Percentiles rank a stretch among this genome's conserved stretches.
Conservation (phyloP, 2,888 invertebrate genomes). For the Conistra vaccinii region DNA sequence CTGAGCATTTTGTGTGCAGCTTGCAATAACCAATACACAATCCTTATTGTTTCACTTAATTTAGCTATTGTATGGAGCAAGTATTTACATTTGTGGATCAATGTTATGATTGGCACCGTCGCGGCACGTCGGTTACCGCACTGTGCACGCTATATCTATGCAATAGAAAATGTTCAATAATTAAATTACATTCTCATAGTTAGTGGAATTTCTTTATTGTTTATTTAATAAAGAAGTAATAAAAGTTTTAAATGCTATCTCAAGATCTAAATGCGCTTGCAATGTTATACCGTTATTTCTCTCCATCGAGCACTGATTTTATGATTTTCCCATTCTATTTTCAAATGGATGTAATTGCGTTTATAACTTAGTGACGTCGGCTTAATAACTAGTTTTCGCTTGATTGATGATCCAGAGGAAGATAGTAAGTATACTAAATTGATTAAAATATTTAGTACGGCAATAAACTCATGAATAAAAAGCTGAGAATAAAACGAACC, state of each 20-base stretch:
- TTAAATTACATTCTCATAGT: constrained; percentile 62
- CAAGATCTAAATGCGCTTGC: constrained; percentile 56
- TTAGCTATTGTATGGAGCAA: constrained; percentile 87
- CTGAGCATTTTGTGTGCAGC: constrained; percentile 84
- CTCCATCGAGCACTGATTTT: constrained; percentile 60
- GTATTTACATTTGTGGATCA: constrained; percentile 86
- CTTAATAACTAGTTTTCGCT: constrained; percentile 81
- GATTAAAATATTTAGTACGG: constrained; percentile 84
- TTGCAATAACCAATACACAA: constrained; percentile 87
- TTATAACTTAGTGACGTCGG: constrained; percentile 77
- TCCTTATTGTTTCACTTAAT: constrained; percentile 90
- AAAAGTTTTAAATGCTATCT: constrained; percentile 59
- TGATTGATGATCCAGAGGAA: constrained; percentile 83
- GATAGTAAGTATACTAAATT: constrained; percentile 80
- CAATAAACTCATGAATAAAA: constrained; percentile 81
- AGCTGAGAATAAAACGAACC: constrained; percentile 79
- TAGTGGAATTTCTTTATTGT: constrained; percentile 58
- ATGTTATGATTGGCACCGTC: constrained; percentile 74
- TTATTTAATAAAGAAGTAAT: constrained; percentile 59
- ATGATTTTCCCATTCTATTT: constrained; percentile 74
- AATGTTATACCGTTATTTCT: constrained; percentile 60
- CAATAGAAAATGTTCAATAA: constrained; percentile 58
- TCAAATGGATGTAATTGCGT: constrained; percentile 74
- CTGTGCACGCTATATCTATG: constrained; percentile 52
- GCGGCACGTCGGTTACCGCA: constrained; percentile 52